A percentile compares a stretch with the other conserved stretches of the same genome.
phyloP scores from a whole-genome alignment of 2,888 invertebrate species.

The Drosophila vallismaia region DNA sequence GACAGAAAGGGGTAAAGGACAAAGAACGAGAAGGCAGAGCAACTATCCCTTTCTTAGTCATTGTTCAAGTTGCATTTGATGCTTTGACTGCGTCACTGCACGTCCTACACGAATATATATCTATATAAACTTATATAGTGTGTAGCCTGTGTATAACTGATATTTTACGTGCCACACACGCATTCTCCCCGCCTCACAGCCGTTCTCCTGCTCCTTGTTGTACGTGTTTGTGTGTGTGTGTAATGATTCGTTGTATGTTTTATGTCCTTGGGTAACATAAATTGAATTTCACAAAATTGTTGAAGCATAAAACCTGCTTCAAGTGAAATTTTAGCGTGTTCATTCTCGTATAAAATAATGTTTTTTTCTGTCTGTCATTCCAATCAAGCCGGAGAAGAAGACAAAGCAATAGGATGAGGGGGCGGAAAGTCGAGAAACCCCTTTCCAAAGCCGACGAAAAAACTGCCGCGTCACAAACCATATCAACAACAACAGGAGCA shows the following conservation, averaged over 20 bases:
- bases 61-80: constrained; percentile 65
- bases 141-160: constrained; percentile 70
- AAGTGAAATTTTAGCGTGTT: constrained; percentile 79
- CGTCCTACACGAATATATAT: constrained; percentile 49
- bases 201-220: not conserved
- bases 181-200: constrained; percentile 1
- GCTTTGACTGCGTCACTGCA: constrained; percentile 74
- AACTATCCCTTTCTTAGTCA: constrained; percentile 23
- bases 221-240: constrained; percentile 35
- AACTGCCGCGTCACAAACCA: constrained; percentile 45
- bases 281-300: constrained; percentile 83
- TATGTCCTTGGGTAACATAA: constrained; percentile 80
- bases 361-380: constrained; percentile 76
- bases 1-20: constrained; percentile 55
- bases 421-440: constrained; percentile 49
- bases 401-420: constrained; percentile 5
- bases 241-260: constrained; percentile 77
- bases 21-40: constrained; percentile 31
- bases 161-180: constrained; percentile 71
- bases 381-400: constrained; percentile 32
- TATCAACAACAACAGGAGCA: constrained; percentile 19
- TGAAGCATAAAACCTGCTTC: constrained; percentile 82
- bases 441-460: constrained; percentile 52
- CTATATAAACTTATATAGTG: constrained; percentile 18
- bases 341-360: constrained; percentile 78